Conservation (phyloP, 2,797 vertebrate species). For the Alca torda region DNA sequence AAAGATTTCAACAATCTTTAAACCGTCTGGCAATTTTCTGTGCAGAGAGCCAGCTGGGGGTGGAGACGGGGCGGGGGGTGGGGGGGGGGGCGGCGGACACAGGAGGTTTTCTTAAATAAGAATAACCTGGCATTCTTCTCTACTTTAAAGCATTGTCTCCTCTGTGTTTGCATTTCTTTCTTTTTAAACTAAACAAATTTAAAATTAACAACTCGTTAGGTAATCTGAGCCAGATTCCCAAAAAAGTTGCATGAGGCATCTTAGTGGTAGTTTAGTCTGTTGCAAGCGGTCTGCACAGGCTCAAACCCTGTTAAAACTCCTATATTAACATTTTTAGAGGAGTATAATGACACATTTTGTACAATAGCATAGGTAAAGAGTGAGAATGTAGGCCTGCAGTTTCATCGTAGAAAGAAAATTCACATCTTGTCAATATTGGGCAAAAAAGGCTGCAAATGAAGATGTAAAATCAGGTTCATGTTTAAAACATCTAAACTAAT, state of each 20-base stretch:
- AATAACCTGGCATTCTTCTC: neutral
- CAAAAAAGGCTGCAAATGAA: slow-evolving; percentile 47
- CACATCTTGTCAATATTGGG: slow-evolving; percentile 22
- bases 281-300: neutral
- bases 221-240: neutral
- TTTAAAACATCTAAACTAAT: slow-evolving; percentile 69
- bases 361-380: neutral
- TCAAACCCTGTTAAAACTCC: neutral
- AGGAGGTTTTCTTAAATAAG: slow-evolving; percentile 4
- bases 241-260: neutral
- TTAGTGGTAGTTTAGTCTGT: neutral
- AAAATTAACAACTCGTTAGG: slow-evolving; percentile 20
- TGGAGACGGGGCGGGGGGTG: neutral
- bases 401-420: slow-evolving; percentile 29
- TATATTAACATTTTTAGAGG: slow-evolving; percentile 1
- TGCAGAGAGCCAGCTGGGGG: neutral
- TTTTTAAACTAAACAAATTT: slow-evolving; percentile 25
- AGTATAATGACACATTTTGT: neutral
- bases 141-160: neutral
- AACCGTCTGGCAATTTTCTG: neutral
- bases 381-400: neutral
- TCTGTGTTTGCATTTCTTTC: slow-evolving; percentile 35
- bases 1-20: slow-evolving; percentile 15
- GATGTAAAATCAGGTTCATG: slow-evolving; percentile 57
- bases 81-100: neutral